Conservation (phyloP, 2,113 vertebrate species). For the Chaetodon auriga region DNA sequence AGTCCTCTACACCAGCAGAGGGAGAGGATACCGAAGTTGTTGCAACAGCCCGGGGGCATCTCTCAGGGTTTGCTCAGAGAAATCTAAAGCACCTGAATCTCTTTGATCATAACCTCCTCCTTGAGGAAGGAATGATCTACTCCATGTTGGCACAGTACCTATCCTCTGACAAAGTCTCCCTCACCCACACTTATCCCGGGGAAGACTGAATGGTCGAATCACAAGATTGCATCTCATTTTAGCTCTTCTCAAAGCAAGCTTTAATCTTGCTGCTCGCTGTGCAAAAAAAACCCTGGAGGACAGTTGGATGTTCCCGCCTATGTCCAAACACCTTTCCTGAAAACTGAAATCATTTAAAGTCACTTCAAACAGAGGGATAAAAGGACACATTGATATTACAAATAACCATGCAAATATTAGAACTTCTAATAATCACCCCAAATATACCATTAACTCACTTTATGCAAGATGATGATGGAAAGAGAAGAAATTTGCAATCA, state of each 20-base stretch:
- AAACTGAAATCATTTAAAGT: not conserved
- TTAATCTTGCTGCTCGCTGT: conserved; percentile 38
- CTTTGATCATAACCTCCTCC: conserved; percentile 71
- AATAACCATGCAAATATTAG: conserved; percentile 5
- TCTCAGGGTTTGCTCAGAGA: conserved; percentile 61
- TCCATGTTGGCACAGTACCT: conserved; percentile 40
- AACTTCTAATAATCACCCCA: conserved; percentile 32
- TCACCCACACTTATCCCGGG: conserved; percentile 14
- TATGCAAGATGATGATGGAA: conserved; percentile 8
- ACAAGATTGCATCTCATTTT: conserved; percentile 46
- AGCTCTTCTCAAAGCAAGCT: conserved; percentile 31
- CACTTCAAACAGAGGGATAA: conserved; percentile 7
- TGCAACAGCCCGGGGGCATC: conserved; percentile 62
- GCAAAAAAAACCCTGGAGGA: conserved; percentile 11
- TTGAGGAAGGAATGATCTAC: conserved; percentile 51
- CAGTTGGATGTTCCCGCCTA: not conserved
- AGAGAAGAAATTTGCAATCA: conserved; percentile 27
- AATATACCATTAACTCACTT: conserved; percentile 20
- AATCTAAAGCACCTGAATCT: conserved; percentile 64
- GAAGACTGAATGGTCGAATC: conserved; percentile 20
- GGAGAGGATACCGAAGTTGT: conserved; percentile 56
- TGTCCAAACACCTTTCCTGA: conserved; percentile 21
- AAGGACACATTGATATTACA: not conserved
- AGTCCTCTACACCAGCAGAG: conserved; percentile 39
- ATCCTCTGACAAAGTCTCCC: conserved; percentile 29